These are phyloP conservation scores for Megathymus violae DNA, from an alignment of 1,140 invertebrate species.

Conservation along the genomic window DNA sequence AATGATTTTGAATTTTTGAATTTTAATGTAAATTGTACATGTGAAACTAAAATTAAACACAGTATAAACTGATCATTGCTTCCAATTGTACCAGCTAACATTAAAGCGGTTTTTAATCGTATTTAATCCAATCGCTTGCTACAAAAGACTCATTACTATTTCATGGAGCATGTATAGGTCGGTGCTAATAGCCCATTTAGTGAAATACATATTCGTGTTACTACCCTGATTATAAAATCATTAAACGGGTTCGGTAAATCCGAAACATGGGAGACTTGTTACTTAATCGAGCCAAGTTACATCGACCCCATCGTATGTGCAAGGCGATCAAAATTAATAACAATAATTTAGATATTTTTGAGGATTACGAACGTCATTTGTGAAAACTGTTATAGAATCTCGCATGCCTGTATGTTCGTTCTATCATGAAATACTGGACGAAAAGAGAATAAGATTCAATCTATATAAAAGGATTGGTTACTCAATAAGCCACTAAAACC, in stretches of 20 bases:
- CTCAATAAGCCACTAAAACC: no score
- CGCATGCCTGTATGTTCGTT: no score
- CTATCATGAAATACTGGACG: no score
- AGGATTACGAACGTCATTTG: no score
- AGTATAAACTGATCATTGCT: background rate
- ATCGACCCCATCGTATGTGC: no score
- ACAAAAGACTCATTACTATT: conserved; percentile 14
- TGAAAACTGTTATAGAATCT: no score
- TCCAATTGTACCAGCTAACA: background rate
- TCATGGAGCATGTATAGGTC: conserved; percentile 6
- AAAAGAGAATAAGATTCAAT: no score
- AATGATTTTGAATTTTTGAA: no score
- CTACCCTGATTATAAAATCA: conserved; percentile 22
- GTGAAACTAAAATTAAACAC: background rate
- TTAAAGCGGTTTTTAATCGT: no score
- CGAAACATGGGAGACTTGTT: background rate
- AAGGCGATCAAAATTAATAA: no score
- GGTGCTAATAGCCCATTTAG: conserved; percentile 14
- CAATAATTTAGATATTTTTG: no score
- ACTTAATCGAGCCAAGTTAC: background rate
- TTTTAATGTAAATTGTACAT: background rate
- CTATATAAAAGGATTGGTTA: no score
- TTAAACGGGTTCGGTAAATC: conserved; percentile 9
- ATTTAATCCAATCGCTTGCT: conserved; percentile 7
- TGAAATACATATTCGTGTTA: conserved; percentile 16